These are phyloP conservation scores for Crotalus viridis DNA, from an alignment of 2,113 vertebrate genomes.

Conservation along the genomic window DNA sequence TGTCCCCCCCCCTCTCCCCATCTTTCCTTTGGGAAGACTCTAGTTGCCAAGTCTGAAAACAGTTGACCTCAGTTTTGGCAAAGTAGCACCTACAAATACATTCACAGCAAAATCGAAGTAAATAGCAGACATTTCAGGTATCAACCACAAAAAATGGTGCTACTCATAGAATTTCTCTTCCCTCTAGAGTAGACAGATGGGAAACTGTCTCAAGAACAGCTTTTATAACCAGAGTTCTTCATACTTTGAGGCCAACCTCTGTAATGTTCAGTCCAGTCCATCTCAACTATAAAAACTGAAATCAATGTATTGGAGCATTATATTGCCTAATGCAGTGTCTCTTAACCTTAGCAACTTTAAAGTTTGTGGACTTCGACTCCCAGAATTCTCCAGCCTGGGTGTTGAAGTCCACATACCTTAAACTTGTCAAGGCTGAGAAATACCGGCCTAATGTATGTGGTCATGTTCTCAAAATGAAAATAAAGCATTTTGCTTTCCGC, in stretches of 20 bases:
- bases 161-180: not conserved
- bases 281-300: not conserved
- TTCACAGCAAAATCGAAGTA: not conserved
- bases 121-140: not conserved
- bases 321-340: not conserved
- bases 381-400: not conserved
- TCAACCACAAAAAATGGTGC: not conserved
- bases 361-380: not conserved
- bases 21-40: not conserved
- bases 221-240: not conserved
- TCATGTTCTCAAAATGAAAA: not conserved
- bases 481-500: not conserved
- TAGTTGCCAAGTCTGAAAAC: not conserved
- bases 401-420: not conserved
- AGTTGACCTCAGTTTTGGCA: not conserved
- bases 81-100: not conserved
- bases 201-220: not conserved
- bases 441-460: not conserved
- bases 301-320: not conserved
- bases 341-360: not conserved
- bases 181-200: not conserved
- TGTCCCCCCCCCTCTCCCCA: not conserved
- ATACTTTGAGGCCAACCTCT: not conserved
- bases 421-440: not conserved
- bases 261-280: not conserved